phyloP scores from a whole-genome alignment of 2,113 vertebrate genomes.

The Glaucomys volans region DNA sequence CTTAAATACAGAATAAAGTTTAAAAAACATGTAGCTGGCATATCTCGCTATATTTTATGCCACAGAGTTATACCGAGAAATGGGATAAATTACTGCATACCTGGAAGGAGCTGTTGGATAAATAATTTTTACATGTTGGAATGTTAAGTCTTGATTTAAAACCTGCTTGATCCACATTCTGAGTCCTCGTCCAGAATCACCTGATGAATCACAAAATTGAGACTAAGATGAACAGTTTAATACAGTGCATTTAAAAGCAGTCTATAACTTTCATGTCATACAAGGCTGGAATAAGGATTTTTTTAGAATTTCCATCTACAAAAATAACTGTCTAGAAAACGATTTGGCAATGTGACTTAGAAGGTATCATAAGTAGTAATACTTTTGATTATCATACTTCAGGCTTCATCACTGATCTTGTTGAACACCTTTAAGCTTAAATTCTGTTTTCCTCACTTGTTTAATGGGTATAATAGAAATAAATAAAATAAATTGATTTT shows the following conservation, averaged over 20 bases:
- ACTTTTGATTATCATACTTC: background rate
- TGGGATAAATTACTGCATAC: slow-evolving; percentile 80
- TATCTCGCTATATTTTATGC: background rate
- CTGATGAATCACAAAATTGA: slow-evolving; percentile 83
- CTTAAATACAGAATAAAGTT: background rate
- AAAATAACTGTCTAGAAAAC: background rate
- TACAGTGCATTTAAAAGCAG: background rate
- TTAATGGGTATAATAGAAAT: background rate
- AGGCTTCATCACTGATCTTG: background rate
- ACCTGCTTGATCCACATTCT: slow-evolving; percentile 91
- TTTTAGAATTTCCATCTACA: background rate
- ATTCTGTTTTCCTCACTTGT: background rate
- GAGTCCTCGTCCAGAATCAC: slow-evolving; percentile 91
- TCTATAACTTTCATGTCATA: background rate
- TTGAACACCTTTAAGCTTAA: background rate
- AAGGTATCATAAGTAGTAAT: background rate
- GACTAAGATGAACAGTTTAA: slow-evolving; percentile 54
- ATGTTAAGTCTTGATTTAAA: slow-evolving; percentile 90
- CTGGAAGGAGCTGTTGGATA: slow-evolving; percentile 94
- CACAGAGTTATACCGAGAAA: background rate
- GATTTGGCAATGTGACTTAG: background rate
- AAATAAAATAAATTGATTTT: background rate
- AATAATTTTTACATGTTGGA: slow-evolving; percentile 93
- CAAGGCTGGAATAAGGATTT: background rate
- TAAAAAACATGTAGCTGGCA: background rate